Base-by-base conservation (phyloP, 2,113 vertebrate species). In the Eptatretus burgeri region DNA sequence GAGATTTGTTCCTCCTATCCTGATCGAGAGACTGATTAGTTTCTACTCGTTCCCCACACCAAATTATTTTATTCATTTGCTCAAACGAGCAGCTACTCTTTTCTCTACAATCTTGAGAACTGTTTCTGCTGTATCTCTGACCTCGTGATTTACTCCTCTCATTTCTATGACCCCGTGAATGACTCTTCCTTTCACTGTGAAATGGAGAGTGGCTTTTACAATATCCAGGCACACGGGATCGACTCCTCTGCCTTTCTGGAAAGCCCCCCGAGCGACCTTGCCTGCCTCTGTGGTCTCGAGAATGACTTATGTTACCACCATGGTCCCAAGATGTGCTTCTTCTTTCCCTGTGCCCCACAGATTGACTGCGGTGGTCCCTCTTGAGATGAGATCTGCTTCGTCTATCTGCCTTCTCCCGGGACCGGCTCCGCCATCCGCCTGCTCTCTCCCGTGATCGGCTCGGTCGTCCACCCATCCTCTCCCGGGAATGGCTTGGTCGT, bases 161-260 rank as follows among this genome's bases (percentile, higher is more conserved):
- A 5, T 3, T 41, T 41, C 27, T 41, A 41, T 41, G 27, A 41
- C 27, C 7, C 27, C 27, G 27, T 41, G 27, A 41, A 41, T 41
- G 56, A 60, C 56, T 60, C 20, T 20, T 60, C 20, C 56, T 60
- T n/a, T 60, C 56, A 60, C n/a, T 60, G 56, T 20, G 56, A 60
- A 17, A n/a, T 60, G n/a, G n/a, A 10, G 56, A 60, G 20, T 20
- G 56, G n/a, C 56, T 20, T 60, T 20, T 13, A 17, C n/a, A 17
- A n/a, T 20, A 20, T 11, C 11, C 11, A 60, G 20, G n/a, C n/a
- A 60, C 27, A 41, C 27, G 27, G 7, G 27, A 41, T 41, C 27
- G 27, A 41, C 27, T 41, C 7, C 27, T 41, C 27, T 41, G 27
- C 27, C 27, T 41, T 41, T 41, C 27, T 41, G 7, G 7, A 41